Evolutionary conservation across 2,113 vertebrate species (phyloP).

Genomic region (Tonatia bakeri): DNA sequence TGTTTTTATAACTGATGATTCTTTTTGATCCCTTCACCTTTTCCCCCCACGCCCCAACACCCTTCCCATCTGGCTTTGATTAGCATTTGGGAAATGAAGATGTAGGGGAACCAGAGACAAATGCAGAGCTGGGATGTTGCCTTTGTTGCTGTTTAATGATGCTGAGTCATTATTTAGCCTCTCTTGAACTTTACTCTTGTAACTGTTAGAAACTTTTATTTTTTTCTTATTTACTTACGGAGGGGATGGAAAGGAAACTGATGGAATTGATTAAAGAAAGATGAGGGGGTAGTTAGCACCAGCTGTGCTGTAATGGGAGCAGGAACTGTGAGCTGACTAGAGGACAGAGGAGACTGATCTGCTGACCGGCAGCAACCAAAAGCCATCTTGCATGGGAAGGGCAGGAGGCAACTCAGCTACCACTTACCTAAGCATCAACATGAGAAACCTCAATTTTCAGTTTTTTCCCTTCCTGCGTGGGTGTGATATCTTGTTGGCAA

Average conservation of each 20-base stretch:
- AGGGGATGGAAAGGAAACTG: conserved; percentile 25
- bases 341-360: not conserved
- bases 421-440: not conserved
- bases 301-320: not conserved
- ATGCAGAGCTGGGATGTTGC: not conserved
- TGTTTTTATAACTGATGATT: not conserved
- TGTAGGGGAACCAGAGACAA: not conserved
- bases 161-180: not conserved
- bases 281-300: not conserved
- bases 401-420: not conserved
- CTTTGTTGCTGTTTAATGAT: conserved; percentile 40
- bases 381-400: not conserved
- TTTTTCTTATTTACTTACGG: not conserved
- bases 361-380: not conserved
- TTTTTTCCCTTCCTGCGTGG: not conserved
- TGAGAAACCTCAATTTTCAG: not conserved
- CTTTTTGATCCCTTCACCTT: not conserved
- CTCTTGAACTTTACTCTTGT: conserved; percentile 34
- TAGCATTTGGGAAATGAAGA: not conserved
- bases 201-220: not conserved
- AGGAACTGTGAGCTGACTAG: not conserved
- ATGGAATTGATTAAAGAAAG: conserved; percentile 25
- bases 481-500: not conserved
- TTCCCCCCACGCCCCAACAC: not conserved
- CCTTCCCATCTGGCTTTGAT: not conserved